These are phyloP conservation scores for Pristionchus entomophagus DNA, from an alignment of 2,888 invertebrate genomes.

Conservation along the genomic window DNA sequence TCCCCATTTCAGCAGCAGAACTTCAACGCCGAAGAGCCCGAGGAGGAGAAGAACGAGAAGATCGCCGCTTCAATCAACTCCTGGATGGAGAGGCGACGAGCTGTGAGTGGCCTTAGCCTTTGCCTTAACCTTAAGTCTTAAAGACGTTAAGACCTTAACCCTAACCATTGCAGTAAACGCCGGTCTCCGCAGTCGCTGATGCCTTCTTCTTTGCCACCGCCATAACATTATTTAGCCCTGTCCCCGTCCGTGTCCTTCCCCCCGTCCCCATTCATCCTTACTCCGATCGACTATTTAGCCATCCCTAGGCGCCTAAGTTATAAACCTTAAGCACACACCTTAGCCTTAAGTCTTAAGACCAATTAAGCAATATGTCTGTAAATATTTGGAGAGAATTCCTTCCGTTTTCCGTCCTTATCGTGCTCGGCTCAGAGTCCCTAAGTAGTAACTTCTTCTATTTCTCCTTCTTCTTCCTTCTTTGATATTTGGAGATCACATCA, in stretches of 20 bases:
- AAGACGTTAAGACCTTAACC: neutral
- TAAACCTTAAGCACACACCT: too few relatives aligned
- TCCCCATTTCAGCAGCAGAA: constrained; percentile 47
- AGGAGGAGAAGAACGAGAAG: constrained; percentile 59
- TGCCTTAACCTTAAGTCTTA: neutral
- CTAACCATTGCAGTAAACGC: constrained; percentile 31
- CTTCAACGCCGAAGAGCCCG: constrained; percentile 53
- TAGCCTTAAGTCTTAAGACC: too few relatives aligned
- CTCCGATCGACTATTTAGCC: constrained; percentile 24
- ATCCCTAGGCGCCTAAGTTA: constrained; percentile 9
- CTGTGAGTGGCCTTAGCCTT: constrained; percentile 49
- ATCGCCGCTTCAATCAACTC: constrained; percentile 66
- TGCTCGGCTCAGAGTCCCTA: constrained; percentile 40
- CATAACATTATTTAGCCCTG: constrained; percentile 38
- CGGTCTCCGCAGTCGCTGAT: neutral
- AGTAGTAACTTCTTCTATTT: neutral
- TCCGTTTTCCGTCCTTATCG: neutral
- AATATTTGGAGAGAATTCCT: constrained; percentile 1
- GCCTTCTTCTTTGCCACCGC: constrained; percentile 17
- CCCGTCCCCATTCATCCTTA: neutral
- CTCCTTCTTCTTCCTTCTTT: neutral
- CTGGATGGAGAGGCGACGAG: constrained; percentile 65
- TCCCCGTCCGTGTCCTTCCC: neutral
- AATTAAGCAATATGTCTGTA: constrained; percentile 22
- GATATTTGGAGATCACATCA: neutral